Evolutionary conservation across 1,140 invertebrate species (phyloP).

Genomic region (Trachymyrmex septentrionalis): DNA sequence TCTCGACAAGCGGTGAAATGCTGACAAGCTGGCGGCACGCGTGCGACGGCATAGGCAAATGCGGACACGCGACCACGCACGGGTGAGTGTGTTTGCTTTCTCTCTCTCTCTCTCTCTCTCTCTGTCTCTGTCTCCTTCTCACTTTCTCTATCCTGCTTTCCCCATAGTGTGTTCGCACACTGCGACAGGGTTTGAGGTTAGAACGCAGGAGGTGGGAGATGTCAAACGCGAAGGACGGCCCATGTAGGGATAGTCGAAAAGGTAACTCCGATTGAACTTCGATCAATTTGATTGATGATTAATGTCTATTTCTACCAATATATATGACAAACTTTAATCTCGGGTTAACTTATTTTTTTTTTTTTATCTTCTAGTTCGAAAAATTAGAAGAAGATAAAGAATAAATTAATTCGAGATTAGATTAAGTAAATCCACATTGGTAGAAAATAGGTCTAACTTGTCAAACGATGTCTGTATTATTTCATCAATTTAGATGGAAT

Average conservation of each 20-base stretch:
- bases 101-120: neutral
- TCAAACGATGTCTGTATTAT: neutral
- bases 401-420: too few species aligned
- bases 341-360: too few species aligned
- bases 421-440: too few species aligned
- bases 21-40: constrained; percentile 81
- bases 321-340: too few species aligned
- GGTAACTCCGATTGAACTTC: neutral
- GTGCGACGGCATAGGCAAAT: constrained; percentile 76
- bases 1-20: constrained; percentile 79
- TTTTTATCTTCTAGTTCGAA: too few species aligned
- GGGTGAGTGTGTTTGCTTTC: constrained; percentile 71
- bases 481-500: neutral
- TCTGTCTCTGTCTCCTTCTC: neutral
- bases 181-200: constrained; percentile 47
- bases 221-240: constrained; percentile 12
- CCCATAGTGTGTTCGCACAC: too few species aligned
- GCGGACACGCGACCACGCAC: constrained; percentile 74
- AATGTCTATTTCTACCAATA: neutral
- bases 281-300: neutral
- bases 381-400: too few species aligned
- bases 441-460: too few species aligned
- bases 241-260: neutral
- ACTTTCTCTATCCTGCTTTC: neutral
- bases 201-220: constrained; percentile 24